Evolutionary conservation across 2,797 vertebrate species (phyloP), one percentile per base, ranked within the genome.

Genomic region (Austrolebias charrua): DNA sequence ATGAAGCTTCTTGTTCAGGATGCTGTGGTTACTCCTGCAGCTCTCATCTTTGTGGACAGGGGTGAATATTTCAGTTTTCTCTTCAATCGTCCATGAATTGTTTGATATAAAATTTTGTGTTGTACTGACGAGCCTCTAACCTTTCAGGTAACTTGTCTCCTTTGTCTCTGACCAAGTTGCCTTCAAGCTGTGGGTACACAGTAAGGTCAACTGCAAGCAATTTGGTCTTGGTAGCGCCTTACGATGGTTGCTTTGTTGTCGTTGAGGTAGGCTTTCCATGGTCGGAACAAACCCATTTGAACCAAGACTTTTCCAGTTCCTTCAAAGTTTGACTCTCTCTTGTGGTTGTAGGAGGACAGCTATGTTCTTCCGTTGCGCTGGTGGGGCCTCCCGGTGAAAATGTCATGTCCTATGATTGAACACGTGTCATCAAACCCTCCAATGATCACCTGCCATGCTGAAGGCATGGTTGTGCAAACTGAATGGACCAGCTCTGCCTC

Each of bases 241-340:
- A 91, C 59, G 71, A 91, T 68, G 91, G 91, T 5, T 94, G 92
- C 69, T 92, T 91, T 66, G 76, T 92, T 1, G 8, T 73, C 3
- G 68, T 76, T 14, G 79, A 93, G 88, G 92, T 93, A 55, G 24
- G 78, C n/a, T 20, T 16, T 8, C 47, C 14, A 2, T 42, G 53
- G 4, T n/a, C n/a, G 2, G 10, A 38, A 38, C 35, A 11, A 11
- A 10, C 35, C 11, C 3, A 9, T 38, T 38, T 38, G 35, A 24
- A 24, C 24, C 24, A 24, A n/a, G 24, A 24, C 24, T 24, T 33
- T 33, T 33, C 31, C 31, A 33, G 31, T 9, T 24, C 24, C 24
- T 24, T 24, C 24, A 24, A 3, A 24, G 24, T 24, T 24, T 24
- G 2, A 2, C 14, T 15, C 18, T 15, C 18, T 5, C 20, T 5